Base-by-base conservation (phyloP, 2,113 vertebrate species). In the Bombycilla garrulus region DNA sequence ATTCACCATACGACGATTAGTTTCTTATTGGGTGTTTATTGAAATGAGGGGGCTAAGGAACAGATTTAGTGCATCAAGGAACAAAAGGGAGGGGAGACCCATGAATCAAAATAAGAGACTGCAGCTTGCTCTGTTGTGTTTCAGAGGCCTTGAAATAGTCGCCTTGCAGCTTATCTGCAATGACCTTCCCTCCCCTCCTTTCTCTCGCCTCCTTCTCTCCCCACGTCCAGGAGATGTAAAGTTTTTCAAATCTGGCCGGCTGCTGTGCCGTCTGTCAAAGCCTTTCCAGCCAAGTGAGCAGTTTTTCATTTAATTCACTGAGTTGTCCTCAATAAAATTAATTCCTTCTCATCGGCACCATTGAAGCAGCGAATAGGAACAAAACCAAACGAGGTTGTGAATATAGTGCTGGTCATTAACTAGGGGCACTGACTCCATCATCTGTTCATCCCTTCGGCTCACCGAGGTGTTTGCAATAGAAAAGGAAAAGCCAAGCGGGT, bases 1-100 rank as follows among this genome's bases (percentile, higher is more conserved):
- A 98, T 98, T 98, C 97, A 98, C 98, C 98, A 93, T 98, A 98
- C 89, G 86, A 98, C 97, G 97, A 98, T 99, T 98, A 98, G 97
- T 97, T 99, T 98, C 98, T 98, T 98, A 98, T 98, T 98, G 97
- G 98, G 97, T 97, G 97, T 96, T 98, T 97, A 98, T 98, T 98
- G 97, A 98, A 96, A 96, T 83, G 97, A 97, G 93, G 74, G 96
- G 58, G 71, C 91, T 91, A 91, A 93, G 84, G 90, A 96, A 96
- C 96, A 97, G 96, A 96, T 98, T 98, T 96, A 93, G 89, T 92
- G 94, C 90, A 97, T 97, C 97, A 96, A 69, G 81, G 81, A 96
- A 98, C 97, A 98, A 98, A 96, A 97, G 94, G 31, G 48, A 86
- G 88, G 91, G 81, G 90, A 96, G 92, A 82, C 92, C 77, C 88